These are phyloP conservation scores for Alviniconcha marisindica DNA, from an alignment of 1,140 invertebrate species.

Conservation along the genomic window DNA sequence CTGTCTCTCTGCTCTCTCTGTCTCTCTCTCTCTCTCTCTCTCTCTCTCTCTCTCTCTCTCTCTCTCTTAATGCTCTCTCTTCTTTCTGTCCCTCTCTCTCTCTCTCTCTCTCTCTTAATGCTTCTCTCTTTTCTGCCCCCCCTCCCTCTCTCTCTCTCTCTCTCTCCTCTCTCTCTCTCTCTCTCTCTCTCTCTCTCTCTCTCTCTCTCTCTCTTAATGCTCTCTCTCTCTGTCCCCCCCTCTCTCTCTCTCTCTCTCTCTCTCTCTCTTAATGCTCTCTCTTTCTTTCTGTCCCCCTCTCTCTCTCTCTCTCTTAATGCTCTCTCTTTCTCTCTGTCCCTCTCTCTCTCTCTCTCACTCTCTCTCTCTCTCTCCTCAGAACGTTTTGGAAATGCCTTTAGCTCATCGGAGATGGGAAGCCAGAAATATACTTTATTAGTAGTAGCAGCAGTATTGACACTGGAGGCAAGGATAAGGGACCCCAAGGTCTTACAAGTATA, in stretches of 20 bases:
- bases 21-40: slow-evolving; percentile 12
- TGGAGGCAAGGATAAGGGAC: too few species aligned
- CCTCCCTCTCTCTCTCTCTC: not conserved
- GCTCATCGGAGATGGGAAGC: too few species aligned
- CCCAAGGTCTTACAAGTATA: too few species aligned
- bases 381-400: too few species aligned
- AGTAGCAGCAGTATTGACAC: too few species aligned
- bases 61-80: not conserved
- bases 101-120: not conserved
- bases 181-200: too few species aligned
- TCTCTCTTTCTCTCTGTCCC: not conserved
- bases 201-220: not conserved
- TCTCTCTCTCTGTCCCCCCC: not conserved
- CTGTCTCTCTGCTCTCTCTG: not conserved
- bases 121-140: not conserved
- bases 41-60: slow-evolving; percentile 12
- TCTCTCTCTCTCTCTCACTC: not conserved
- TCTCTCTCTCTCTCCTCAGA: too few species aligned
- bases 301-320: not conserved
- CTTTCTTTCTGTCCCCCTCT: not conserved
- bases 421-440: too few species aligned
- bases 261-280: too few species aligned
- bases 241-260: not conserved
- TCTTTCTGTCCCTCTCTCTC: not conserved
- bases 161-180: not conserved